These are phyloP conservation scores for Tenrec ecaudatus DNA, from an alignment of 2,113 vertebrate species.

Conservation along the genomic window DNA sequence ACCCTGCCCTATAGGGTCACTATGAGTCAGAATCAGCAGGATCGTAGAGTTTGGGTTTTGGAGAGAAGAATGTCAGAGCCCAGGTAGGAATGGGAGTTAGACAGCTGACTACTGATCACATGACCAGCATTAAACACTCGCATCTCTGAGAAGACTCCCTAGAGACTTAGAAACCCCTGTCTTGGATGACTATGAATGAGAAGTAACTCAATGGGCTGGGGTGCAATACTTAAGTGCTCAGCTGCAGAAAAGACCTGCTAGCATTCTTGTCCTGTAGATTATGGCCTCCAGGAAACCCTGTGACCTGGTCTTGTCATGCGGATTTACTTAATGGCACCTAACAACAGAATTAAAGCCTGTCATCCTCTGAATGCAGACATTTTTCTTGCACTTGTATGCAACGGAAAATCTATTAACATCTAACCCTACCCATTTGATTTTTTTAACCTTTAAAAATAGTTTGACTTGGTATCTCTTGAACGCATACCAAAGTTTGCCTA, in stretches of 20 bases:
- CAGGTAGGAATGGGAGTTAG: no score
- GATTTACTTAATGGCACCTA: neutral
- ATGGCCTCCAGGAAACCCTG: neutral
- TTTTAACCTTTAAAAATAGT: neutral
- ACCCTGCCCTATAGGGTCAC: no score
- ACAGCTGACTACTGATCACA: no score
- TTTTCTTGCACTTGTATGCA: conserved; percentile 25
- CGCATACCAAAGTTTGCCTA: neutral
- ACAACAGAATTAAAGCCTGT: neutral
- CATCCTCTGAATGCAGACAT: neutral
- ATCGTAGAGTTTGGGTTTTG: no score
- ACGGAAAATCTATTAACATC: neutral
- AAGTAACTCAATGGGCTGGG: neutral
- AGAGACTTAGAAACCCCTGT: no score
- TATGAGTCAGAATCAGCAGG: no score
- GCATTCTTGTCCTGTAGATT: neutral
- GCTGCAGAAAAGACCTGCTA: neutral
- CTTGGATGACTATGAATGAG: no score
- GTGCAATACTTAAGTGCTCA: neutral
- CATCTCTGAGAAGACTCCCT: no score
- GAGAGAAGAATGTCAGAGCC: no score
- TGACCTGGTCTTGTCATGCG: neutral
- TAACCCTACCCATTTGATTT: neutral
- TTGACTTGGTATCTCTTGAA: neutral
- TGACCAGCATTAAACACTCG: no score